Percentiles rank a stretch among this genome's conserved stretches.
phyloP scores from a whole-genome alignment of 1,140 invertebrate species.

The Drosophila dunni region DNA sequence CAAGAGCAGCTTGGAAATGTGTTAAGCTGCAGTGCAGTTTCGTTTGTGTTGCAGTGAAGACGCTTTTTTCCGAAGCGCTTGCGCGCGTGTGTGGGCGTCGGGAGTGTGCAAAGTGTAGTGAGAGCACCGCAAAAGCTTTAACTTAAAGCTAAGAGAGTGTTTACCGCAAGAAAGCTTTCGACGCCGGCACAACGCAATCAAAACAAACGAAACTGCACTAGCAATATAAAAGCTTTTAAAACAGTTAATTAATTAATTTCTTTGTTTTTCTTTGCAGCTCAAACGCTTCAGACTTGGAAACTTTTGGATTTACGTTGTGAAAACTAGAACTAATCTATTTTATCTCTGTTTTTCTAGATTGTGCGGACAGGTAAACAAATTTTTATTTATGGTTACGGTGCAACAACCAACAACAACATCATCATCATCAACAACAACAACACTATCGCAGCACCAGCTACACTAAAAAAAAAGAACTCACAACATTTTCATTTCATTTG shows the following conservation, averaged over 20 bases:
- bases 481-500: conserved; percentile 33
- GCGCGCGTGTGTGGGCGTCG: conserved; percentile 37
- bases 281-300: not conserved
- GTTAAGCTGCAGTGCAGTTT: conserved; percentile 77
- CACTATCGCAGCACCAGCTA: conserved; percentile 28
- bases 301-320: not conserved
- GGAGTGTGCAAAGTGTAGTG: conserved; percentile 29
- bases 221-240: not conserved
- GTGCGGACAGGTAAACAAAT: conserved; percentile 57
- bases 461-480: conserved; percentile 12
- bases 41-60: conserved; percentile 70
- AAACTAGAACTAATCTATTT: conserved; percentile 62
- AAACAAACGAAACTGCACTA: conserved; percentile 30
- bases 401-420: conserved; percentile 50
- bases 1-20: conserved; percentile 47
- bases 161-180: conserved; percentile 11
- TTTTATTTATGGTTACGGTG: conserved; percentile 57
- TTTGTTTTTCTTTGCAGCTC: conserved; percentile 31
- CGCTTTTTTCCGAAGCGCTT: conserved; percentile 65
- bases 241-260: conserved; percentile 33
- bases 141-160: conserved; percentile 6
- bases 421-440: conserved; percentile 37
- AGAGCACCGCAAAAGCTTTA: conserved; percentile 26
- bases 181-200: not conserved
- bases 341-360: conserved; percentile 67